Percentiles rank a stretch among this genome's conserved stretches.
Conservation (phyloP, 2,888 invertebrate species). For the Mechanitis mazaeus region DNA sequence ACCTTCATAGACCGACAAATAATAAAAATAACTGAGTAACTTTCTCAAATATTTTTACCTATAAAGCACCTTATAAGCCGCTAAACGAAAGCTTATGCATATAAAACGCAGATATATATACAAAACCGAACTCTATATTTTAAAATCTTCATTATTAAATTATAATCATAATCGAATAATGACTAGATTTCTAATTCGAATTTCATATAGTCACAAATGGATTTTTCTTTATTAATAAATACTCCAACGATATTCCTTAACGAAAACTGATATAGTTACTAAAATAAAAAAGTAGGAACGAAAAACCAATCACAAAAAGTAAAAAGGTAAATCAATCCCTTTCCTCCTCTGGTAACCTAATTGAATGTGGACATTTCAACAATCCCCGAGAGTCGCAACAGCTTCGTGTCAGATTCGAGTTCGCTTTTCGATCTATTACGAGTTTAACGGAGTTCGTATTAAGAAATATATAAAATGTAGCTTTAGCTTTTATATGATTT, state of each 20-base stretch:
- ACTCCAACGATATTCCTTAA: neutral
- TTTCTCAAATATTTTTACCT: no score
- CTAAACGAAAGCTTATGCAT: no score
- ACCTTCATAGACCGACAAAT: no score
- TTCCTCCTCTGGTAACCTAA: conserved; percentile 24
- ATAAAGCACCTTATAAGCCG: no score
- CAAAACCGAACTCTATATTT: no score
- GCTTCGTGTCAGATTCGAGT: conserved; percentile 27
- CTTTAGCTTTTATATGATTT: conserved; percentile 17
- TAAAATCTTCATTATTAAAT: no score
- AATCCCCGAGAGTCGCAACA: conserved; percentile 29
- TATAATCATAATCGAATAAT: no score
- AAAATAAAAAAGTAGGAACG: conserved; percentile 10
- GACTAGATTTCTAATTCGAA: no score
- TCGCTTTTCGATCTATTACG: conserved; percentile 37
- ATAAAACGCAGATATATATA: no score
- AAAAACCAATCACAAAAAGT: conserved; percentile 20
- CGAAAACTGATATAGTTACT: neutral
- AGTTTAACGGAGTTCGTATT: conserved; percentile 34
- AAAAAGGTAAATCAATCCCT: conserved; percentile 25
- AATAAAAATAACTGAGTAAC: no score
- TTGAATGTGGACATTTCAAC: conserved; percentile 27
- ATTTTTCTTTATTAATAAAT: conserved; percentile 5
- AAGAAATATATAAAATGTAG: conserved; percentile 24
- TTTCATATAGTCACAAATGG: no score